These are phyloP conservation scores for Tyrannus savana DNA, from an alignment of 2,113 vertebrate species.

Conservation along the genomic window DNA sequence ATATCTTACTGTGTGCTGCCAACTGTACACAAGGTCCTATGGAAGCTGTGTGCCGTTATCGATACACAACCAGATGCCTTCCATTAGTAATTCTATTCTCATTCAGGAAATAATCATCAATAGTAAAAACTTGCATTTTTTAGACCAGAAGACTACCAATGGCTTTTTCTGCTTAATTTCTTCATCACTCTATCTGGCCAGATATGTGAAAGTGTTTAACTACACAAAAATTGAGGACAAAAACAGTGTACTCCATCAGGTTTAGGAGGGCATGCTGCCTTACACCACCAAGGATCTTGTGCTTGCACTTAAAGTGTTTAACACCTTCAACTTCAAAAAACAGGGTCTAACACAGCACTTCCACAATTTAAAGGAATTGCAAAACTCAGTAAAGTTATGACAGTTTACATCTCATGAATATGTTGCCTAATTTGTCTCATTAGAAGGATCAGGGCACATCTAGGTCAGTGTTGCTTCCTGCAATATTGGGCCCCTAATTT, in stretches of 20 bases:
- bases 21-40: not conserved
- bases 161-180: not conserved
- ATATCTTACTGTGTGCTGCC: not conserved
- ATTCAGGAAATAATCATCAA: not conserved
- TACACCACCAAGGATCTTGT: not conserved
- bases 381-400: not conserved
- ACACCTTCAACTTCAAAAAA: not conserved
- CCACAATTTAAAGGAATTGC: not conserved
- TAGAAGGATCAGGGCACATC: accelerated
- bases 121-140: not conserved
- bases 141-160: not conserved
- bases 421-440: not conserved
- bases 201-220: not conserved
- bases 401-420: not conserved
- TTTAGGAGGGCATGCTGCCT: not conserved
- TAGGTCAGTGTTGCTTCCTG: not conserved
- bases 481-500: not conserved
- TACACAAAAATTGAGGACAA: not conserved
- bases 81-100: not conserved
- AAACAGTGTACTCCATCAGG: not conserved
- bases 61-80: not conserved
- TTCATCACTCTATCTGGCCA: not conserved
- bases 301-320: not conserved
- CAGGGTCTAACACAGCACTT: not conserved
- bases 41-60: not conserved